These are phyloP conservation scores for Ceratina australensis DNA, from an alignment of 1,140 invertebrate genomes.

Conservation along the genomic window DNA sequence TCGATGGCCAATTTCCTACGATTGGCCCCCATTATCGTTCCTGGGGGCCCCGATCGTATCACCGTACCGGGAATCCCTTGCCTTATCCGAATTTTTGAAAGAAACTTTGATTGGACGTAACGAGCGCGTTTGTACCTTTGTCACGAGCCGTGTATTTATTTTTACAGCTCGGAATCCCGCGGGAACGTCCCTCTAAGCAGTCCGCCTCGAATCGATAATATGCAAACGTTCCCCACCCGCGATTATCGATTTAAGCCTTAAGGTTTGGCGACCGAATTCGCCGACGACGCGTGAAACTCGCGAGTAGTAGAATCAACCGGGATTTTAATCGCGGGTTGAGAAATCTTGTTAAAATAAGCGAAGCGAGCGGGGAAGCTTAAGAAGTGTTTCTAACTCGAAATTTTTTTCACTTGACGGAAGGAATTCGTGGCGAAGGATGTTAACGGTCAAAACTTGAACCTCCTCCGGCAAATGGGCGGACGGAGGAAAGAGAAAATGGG, in stretches of 20 bases:
- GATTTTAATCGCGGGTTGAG: no score
- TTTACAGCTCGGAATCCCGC: conserved; percentile 4
- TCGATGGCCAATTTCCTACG: conserved; percentile 22
- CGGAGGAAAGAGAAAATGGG: no score
- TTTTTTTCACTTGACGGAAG: no score
- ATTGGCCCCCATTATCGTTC: conserved; percentile 9
- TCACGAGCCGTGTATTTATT: conserved; percentile 53
- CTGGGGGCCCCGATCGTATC: not conserved
- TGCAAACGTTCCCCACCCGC: conserved; percentile 31
- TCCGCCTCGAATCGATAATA: conserved; percentile 40
- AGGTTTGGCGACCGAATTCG: conserved; percentile 12
- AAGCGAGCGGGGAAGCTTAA: no score
- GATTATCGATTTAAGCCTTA: conserved; percentile 35
- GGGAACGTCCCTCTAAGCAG: conserved; percentile 5
- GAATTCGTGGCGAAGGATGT: no score
- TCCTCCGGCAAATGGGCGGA: no score
- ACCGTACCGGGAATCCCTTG: not conserved
- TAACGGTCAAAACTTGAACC: no score
- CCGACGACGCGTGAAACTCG: not conserved
- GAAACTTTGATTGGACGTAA: conserved; percentile 43
- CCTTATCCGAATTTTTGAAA: not conserved
- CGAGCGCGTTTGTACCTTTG: conserved; percentile 28
- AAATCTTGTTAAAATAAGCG: no score
- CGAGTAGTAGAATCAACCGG: no score
- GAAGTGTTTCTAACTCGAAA: no score